Conservation (phyloP, 2,888 invertebrate genomes). For the Sesia bembeciformis region DNA sequence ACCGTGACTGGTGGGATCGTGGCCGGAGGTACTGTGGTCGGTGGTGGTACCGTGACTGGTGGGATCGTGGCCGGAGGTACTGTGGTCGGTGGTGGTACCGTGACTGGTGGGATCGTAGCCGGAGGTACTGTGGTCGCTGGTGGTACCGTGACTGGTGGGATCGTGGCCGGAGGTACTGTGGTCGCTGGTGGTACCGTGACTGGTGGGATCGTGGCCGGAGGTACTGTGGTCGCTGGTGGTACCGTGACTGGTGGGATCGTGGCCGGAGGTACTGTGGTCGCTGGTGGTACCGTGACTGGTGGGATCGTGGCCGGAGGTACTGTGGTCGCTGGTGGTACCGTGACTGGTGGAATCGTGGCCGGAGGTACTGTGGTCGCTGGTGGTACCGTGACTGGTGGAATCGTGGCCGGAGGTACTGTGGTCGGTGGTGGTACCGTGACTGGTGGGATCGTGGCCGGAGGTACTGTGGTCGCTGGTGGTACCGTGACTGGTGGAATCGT, state of each 20-base stretch:
- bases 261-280: neutral
- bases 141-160: neutral
- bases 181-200: neutral
- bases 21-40: neutral
- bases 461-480: neutral
- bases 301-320: neutral
- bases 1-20: neutral
- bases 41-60: neutral
- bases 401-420: neutral
- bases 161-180: neutral
- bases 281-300: neutral
- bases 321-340: neutral
- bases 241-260: neutral
- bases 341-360: neutral
- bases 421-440: neutral
- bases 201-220: neutral
- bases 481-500: neutral
- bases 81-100: neutral
- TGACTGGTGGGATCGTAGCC: neutral
- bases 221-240: neutral
- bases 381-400: neutral
- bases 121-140: neutral
- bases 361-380: neutral
- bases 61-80: neutral
- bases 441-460: neutral